Conservation (phyloP, 1,140 invertebrate genomes). For the Bicyclus anynana region DNA sequence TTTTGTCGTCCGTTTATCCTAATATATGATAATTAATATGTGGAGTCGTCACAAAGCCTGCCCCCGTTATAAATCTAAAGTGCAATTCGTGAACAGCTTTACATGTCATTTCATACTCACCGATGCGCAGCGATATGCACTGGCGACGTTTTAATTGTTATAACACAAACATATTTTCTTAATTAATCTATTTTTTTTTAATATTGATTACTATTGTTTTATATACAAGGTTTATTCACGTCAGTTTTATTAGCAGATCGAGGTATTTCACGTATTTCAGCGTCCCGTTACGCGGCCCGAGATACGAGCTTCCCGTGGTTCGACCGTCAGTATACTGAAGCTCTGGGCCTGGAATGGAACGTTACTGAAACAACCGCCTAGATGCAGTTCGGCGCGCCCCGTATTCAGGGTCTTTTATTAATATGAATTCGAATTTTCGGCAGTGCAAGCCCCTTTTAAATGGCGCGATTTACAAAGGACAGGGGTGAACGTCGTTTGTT, state of each 20-base stretch:
- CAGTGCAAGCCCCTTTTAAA: constrained; percentile 24
- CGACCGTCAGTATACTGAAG: constrained; percentile 39
- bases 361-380: constrained; percentile 39
- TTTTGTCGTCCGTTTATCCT: too few species aligned
- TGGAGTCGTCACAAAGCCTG: neutral
- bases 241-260: too few species aligned
- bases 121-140: constrained; percentile 16
- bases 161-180: constrained; percentile 5
- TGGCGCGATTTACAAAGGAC: constrained; percentile 16
- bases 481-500: constrained; percentile 20
- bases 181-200: too few species aligned
- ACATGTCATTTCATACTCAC: constrained; percentile 22
- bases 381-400: constrained; percentile 55
- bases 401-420: constrained; percentile 41
- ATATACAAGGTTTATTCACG: too few species aligned
- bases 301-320: constrained; percentile 38
- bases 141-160: constrained; percentile 7
- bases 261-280: neutral
- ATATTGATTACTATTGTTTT: too few species aligned
- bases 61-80: neutral
- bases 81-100: constrained; percentile 4
- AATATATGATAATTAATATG: too few species aligned
- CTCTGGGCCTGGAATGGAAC: constrained; percentile 24
- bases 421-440: constrained; percentile 37
- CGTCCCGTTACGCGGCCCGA: neutral